Evolutionary conservation across 2,888 invertebrate genomes (phyloP).

Genomic region (Synergus gifuensis): DNA sequence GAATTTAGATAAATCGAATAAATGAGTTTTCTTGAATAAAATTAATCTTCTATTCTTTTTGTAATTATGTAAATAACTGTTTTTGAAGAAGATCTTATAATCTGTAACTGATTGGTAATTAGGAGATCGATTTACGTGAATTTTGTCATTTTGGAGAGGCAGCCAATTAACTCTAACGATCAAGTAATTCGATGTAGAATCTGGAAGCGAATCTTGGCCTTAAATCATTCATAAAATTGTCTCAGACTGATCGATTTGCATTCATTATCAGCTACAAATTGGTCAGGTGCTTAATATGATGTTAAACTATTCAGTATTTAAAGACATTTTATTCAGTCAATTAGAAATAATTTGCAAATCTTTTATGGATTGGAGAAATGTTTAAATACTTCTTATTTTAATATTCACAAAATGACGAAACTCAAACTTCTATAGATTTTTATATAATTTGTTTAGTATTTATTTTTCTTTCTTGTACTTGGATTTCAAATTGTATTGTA

Average conservation of each 20-base stretch:
- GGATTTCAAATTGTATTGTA: too few species aligned
- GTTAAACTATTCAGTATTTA: not conserved
- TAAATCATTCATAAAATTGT: constrained; percentile 20
- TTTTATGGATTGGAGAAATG: not conserved
- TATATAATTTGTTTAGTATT: too few species aligned
- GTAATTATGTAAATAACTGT: too few species aligned
- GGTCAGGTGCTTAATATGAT: not conserved
- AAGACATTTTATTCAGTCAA: not conserved
- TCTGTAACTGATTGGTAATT: not conserved
- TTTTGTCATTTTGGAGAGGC: constrained; percentile 6
- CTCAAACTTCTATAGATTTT: too few species aligned
- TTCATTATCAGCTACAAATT: not conserved
- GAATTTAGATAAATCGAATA: too few species aligned
- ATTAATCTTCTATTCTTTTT: not conserved
- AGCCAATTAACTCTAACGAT: constrained; percentile 18
- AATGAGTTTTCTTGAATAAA: not conserved
- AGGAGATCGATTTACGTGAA: not conserved
- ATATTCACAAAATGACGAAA: not conserved
- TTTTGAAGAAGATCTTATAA: not conserved
- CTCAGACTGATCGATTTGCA: not conserved
- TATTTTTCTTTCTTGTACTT: too few species aligned
- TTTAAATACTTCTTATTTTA: not conserved
- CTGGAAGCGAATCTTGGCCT: not conserved
- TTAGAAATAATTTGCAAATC: not conserved
- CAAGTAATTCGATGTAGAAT: constrained; percentile 13